phyloP scores from a whole-genome alignment of 2,888 invertebrate species.

The Drosophila melanosoma region DNA sequence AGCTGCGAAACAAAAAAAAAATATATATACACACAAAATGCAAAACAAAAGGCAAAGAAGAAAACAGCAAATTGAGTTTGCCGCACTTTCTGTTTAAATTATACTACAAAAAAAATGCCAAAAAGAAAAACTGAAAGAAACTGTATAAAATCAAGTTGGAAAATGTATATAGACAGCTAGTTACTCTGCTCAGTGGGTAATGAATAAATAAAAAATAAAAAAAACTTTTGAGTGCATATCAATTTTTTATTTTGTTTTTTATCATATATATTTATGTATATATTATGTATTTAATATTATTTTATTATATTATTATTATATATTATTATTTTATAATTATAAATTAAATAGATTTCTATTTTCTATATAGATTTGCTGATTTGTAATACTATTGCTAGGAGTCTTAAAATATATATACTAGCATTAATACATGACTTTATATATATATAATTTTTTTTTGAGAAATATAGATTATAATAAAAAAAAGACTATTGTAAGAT shows the following conservation, averaged over 20 bases:
- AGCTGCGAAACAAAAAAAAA: conserved; percentile 28
- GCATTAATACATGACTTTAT: background rate
- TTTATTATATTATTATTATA: no score
- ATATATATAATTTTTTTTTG: no score
- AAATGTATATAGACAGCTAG: background rate
- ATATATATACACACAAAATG: conserved; percentile 24
- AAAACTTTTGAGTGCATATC: background rate
- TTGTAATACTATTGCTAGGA: background rate
- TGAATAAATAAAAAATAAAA: background rate
- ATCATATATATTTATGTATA: background rate
- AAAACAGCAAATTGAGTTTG: conserved; percentile 67
- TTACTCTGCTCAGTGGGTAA: background rate
- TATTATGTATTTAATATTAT: background rate
- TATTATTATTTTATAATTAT: no score
- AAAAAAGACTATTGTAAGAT: background rate
- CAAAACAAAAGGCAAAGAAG: conserved; percentile 16
- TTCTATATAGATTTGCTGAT: background rate
- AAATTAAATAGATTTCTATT: background rate
- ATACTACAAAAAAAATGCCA: conserved; percentile 19
- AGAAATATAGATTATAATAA: background rate
- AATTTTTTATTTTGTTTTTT: background rate
- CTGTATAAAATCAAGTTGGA: background rate
- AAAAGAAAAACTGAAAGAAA: conserved; percentile 12
- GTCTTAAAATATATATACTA: background rate
- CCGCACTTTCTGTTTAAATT: conserved; percentile 42